Evolutionary conservation across 2,113 vertebrate species (phyloP).

Genomic region (Ptilonorhynchus violaceus): DNA sequence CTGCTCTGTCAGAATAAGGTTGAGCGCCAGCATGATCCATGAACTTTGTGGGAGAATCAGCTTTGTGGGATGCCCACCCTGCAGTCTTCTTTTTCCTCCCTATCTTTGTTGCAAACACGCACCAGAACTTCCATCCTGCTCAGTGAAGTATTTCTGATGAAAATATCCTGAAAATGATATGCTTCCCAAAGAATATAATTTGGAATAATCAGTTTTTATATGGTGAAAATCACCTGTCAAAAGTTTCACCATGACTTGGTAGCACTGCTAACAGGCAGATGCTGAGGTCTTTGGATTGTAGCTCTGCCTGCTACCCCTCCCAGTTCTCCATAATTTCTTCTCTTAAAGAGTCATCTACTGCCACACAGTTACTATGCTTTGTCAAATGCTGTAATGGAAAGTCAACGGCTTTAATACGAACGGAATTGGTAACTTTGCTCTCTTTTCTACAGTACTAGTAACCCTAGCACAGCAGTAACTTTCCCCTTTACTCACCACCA

Average conservation of each 20-base stretch:
- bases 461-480: background rate
- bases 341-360: background rate
- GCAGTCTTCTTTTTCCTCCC: background rate
- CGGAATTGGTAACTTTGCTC: background rate
- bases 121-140: background rate
- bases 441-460: background rate
- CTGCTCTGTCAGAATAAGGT: background rate
- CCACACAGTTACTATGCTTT: background rate
- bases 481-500: background rate
- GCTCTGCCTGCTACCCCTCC: background rate
- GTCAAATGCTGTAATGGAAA: background rate
- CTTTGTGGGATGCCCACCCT: background rate
- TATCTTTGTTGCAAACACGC: background rate
- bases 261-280: background rate
- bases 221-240: background rate
- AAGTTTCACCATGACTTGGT: accelerated
- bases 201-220: background rate
- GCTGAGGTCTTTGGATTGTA: background rate
- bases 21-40: background rate
- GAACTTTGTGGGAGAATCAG: background rate
- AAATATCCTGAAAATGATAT: background rate
- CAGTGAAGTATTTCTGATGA: background rate
- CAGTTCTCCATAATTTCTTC: background rate
- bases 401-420: background rate
- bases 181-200: background rate